Conservation (phyloP, 1,140 invertebrate genomes). For the Drosophila bipectinata region DNA sequence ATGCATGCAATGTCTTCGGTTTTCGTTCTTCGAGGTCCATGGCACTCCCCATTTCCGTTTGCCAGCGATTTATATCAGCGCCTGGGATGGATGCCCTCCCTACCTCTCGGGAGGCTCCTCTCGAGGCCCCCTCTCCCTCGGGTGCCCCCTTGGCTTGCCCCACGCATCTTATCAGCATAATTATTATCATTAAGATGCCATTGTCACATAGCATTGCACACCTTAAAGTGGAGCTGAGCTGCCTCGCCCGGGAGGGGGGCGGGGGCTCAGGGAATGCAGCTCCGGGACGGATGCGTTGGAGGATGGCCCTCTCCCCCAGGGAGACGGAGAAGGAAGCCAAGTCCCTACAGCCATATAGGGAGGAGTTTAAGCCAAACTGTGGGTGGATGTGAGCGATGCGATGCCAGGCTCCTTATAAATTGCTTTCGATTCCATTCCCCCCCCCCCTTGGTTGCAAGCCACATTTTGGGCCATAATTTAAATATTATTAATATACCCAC, state of each 20-base stretch:
- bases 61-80: conserved; percentile 72
- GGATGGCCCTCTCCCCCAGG: neutral
- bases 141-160: neutral
- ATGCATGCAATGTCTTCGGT: conserved; percentile 39
- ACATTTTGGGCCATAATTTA: neutral
- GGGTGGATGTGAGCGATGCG: neutral
- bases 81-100: conserved; percentile 40
- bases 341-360: too few relatives aligned
- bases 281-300: conserved; percentile 19
- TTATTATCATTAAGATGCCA: conserved; percentile 76
- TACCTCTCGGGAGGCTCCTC: neutral
- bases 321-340: neutral
- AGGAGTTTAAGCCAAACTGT: neutral
- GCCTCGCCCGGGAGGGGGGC: neutral
- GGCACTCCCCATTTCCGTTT: conserved; percentile 80
- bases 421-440: neutral
- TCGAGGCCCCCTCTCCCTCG: neutral
- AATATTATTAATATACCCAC: neutral
- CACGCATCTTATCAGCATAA: conserved; percentile 65
- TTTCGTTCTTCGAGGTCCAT: conserved; percentile 15
- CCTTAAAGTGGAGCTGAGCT: conserved; percentile 45
- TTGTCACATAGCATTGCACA: conserved; percentile 71
- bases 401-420: neutral
- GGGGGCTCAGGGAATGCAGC: neutral
- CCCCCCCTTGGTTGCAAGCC: neutral